phyloP scores from a whole-genome alignment of 2,113 vertebrate genomes.

The Alexandromys fortis region DNA sequence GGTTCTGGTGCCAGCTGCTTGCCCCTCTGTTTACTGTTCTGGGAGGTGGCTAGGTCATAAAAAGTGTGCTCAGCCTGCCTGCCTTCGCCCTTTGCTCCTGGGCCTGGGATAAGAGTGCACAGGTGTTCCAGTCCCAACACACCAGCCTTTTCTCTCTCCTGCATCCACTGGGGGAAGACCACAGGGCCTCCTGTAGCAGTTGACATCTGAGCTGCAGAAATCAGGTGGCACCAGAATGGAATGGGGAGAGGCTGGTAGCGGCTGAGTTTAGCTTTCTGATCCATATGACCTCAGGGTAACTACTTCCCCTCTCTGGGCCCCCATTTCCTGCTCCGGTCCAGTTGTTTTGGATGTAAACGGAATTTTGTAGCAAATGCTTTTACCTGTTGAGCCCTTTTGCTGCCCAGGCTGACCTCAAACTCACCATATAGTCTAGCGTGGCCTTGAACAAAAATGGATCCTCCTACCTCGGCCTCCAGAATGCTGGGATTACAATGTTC shows the following conservation, averaged over 20 bases:
- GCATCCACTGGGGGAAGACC: not conserved
- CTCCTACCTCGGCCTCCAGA: not conserved
- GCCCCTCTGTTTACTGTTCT: constrained; percentile 74
- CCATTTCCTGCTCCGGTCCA: not conserved
- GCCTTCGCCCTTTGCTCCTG: constrained; percentile 67
- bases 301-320: not conserved
- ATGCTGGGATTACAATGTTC: not conserved
- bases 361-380: not conserved
- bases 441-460: not conserved
- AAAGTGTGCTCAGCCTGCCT: not conserved
- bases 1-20: constrained; percentile 56
- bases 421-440: not conserved
- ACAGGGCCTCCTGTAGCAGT: not conserved
- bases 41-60: constrained; percentile 75
- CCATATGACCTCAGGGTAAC: not conserved
- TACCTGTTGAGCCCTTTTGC: not conserved
- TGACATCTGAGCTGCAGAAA: not conserved
- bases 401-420: not conserved
- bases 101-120: not conserved
- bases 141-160: not conserved
- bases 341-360: not conserved
- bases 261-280: not conserved
- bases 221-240: not conserved
- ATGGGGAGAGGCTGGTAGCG: not conserved
- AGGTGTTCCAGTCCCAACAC: not conserved